Percentiles rank a stretch among this genome's conserved stretches.
Conservation (phyloP, 1,140 invertebrate genomes). For the Drosophila varians region DNA sequence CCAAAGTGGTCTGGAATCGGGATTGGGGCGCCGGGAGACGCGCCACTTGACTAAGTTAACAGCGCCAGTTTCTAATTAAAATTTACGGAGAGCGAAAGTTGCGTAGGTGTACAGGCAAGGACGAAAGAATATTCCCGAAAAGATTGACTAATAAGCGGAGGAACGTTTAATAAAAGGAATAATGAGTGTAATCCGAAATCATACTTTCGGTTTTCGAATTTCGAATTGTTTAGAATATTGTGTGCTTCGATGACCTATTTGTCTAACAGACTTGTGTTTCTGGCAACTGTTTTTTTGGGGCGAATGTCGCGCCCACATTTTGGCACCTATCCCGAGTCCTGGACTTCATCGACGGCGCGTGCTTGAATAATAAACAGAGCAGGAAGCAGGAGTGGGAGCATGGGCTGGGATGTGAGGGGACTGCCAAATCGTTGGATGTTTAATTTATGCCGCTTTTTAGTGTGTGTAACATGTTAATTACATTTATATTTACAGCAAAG, state of each 20-base stretch:
- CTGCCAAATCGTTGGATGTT: conserved; percentile 66
- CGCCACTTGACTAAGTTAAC: conserved; percentile 72
- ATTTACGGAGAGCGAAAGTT: conserved; percentile 59
- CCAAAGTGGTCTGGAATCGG: conserved; percentile 20
- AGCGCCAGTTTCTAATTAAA: conserved; percentile 77
- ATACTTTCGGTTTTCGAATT: too few species aligned
- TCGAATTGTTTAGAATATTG: too few species aligned
- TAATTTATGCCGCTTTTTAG: conserved; percentile 74
- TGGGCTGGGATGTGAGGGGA: conserved; percentile 4
- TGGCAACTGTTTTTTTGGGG: neutral
- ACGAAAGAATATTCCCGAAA: neutral
- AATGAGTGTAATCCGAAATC: too few species aligned
- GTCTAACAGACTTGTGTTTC: neutral
- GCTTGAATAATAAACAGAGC: conserved; percentile 78
- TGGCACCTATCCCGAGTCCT: conserved; percentile 42
- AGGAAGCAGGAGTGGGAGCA: conserved; percentile 7
- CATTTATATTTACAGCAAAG: conserved; percentile 65
- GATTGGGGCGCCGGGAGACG: conserved; percentile 26
- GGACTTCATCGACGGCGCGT: conserved; percentile 61
- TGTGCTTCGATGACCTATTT: neutral
- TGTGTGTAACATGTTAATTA: conserved; percentile 74
- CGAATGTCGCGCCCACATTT: conserved; percentile 13
- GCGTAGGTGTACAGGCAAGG: conserved; percentile 16
- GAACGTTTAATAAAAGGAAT: too few species aligned
- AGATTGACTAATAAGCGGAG: neutral